Conservation (phyloP, 2,888 invertebrate species). For the Nemotelus pantherinus region DNA sequence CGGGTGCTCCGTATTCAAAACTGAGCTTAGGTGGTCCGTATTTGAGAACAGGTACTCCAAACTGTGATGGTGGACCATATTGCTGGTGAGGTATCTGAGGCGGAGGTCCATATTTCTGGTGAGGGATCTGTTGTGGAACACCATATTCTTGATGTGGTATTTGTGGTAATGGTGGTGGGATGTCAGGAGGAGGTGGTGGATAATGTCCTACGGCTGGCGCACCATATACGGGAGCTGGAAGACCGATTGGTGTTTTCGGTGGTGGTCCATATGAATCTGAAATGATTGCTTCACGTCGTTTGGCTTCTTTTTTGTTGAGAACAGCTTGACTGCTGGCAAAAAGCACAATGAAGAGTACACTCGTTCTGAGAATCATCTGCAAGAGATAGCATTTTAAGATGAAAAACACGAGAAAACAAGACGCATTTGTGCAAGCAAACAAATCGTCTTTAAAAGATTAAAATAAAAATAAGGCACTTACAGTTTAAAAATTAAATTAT, state of each 20-base stretch:
- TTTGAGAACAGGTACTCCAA: constrained; percentile 61
- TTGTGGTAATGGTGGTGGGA: constrained; percentile 63
- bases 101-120: constrained; percentile 62
- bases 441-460: not conserved
- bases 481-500: no score
- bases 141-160: constrained; percentile 64
- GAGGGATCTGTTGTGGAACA: constrained; percentile 65
- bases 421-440: constrained; percentile 2
- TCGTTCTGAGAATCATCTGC: constrained; percentile 55
- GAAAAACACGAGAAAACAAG: not conserved
- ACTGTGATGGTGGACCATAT: constrained; percentile 65
- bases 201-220: constrained; percentile 66
- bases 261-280: constrained; percentile 68
- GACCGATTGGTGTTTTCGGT: constrained; percentile 64
- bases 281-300: constrained; percentile 62
- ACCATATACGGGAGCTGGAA: constrained; percentile 70
- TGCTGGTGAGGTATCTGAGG: constrained; percentile 59
- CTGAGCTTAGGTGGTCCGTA: constrained; percentile 67
- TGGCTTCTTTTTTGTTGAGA: constrained; percentile 55
- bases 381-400: constrained; percentile 39
- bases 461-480: no score
- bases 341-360: constrained; percentile 53
- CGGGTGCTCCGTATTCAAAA: constrained; percentile 64
- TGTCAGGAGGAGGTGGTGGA: constrained; percentile 66
- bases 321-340: constrained; percentile 54